phyloP scores from a whole-genome alignment of 92 coral and sea anemone genomes.

The Isaurus tuberculatus region DNA sequence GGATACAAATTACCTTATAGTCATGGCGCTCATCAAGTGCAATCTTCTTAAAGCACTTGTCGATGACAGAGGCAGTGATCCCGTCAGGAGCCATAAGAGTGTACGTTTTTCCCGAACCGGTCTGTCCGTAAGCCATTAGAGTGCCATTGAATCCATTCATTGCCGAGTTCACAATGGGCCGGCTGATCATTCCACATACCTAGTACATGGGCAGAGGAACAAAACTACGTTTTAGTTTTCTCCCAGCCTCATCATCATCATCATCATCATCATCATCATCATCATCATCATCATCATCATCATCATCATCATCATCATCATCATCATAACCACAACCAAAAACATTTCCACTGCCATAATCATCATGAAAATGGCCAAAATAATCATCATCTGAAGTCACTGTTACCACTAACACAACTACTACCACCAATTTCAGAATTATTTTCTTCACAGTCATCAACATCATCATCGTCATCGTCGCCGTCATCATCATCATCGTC shows the following conservation, averaged over 20 bases:
- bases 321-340: too few relatives aligned
- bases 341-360: too few relatives aligned
- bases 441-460: too few relatives aligned
- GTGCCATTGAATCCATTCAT: constrained; percentile 98
- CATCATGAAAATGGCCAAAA: too few relatives aligned
- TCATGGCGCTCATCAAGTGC: constrained; percentile 83
- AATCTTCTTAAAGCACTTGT: constrained; percentile 89
- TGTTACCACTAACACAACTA: too few relatives aligned
- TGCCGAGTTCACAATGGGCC: constrained; percentile 92
- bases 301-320: too few relatives aligned
- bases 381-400: too few relatives aligned
- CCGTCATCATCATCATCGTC: neutral
- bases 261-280: neutral
- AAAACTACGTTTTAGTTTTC: neutral
- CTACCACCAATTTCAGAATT: too few relatives aligned
- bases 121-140: constrained; percentile 98
- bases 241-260: neutral
- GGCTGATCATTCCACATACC: constrained; percentile 88
- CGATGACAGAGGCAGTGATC: constrained; percentile 88
- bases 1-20: constrained; percentile 70
- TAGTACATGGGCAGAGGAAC: neutral
- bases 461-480: neutral
- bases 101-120: constrained; percentile 97
- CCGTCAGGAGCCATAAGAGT: constrained; percentile 99
- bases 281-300: neutral